Evolutionary conservation across 2,113 vertebrate genomes (phyloP), one percentile per base, ranked within the genome.

Genomic region (Pimephales promelas): DNA sequence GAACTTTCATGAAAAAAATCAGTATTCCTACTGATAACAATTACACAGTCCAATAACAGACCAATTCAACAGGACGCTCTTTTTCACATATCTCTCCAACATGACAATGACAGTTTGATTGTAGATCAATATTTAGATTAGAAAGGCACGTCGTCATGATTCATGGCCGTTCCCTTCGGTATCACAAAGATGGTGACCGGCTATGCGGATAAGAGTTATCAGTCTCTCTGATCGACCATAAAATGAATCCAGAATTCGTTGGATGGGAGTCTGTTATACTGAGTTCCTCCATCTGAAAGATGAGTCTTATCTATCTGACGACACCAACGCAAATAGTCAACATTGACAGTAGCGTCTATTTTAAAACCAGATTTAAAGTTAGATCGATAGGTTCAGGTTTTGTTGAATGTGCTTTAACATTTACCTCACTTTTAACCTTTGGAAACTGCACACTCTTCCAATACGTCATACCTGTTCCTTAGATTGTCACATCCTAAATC

Each of bases 401-500:
- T 40, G 74, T 56, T 56, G 24, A 52, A 18, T 49, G 71, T 26
- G 74, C 54, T 56, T 77, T 40, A 45, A 45, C 36, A 26, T 72
- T 72, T 47, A 71, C 47, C 34, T 43, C 4, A 10, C 28, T 36
- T 76, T 75, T 34, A 31, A 13, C 47, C 24, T 75, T 45, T 45
- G 10, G 73, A 79, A 49, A 79, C 45, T 70, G 61, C 61, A 18
- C 78, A 54, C 85, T 83, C 56, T 92, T 93, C 89, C 90, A 10
- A 81, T 14, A 79, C 13, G 6, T 59, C 52, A 76, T 89, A 85
- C 74, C 85, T 87, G 62, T 86, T 83, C 45, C 85, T 68, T 89
- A 91, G 94, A 95, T 95, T 95, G 94, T 94, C 93, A 89, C 88
- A 87, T 91, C 87, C 85, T 88, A 89, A 91, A 93, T 93, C 92